Conservation (phyloP, 1,140 invertebrate genomes). For the Bombus confusus region DNA sequence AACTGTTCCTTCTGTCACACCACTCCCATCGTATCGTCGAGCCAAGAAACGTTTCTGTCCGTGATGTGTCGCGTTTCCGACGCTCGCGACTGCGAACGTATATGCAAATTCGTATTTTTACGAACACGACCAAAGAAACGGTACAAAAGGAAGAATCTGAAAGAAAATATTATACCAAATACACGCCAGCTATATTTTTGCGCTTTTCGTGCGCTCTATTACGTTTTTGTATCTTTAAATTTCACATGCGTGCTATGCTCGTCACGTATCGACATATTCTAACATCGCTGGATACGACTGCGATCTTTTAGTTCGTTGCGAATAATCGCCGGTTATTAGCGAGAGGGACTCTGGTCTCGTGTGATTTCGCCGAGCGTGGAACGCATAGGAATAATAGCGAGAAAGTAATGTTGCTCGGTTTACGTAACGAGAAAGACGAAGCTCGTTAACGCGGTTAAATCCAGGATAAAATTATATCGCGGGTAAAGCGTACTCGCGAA, state of each 20-base stretch:
- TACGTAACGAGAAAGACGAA: constrained; percentile 51
- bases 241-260: not conserved
- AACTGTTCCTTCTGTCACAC: too few relatives aligned
- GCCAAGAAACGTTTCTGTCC: too few relatives aligned
- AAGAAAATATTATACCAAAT: too few relatives aligned
- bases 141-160: too few relatives aligned
- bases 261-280: not conserved
- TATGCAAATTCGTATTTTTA: too few relatives aligned
- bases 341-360: not conserved
- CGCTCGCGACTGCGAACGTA: too few relatives aligned
- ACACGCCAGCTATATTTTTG: too few relatives aligned
- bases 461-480: constrained; percentile 23
- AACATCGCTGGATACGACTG: not conserved
- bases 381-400: constrained; percentile 8
- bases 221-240: too few relatives aligned
- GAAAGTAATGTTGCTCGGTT: constrained; percentile 48
- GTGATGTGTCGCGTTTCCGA: too few relatives aligned
- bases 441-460: constrained; percentile 40
- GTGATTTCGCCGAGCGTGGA: constrained; percentile 27
- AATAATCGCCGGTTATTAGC: constrained; percentile 31
- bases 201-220: too few relatives aligned
- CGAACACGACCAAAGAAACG: too few relatives aligned
- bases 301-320: not conserved
- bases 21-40: too few relatives aligned
- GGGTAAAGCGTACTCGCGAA: not conserved